A percentile compares a stretch with the other conserved stretches of the same genome.
These are phyloP conservation scores for Stenurella melanura DNA, from an alignment of 2,888 invertebrate species.

Conservation along the genomic window DNA sequence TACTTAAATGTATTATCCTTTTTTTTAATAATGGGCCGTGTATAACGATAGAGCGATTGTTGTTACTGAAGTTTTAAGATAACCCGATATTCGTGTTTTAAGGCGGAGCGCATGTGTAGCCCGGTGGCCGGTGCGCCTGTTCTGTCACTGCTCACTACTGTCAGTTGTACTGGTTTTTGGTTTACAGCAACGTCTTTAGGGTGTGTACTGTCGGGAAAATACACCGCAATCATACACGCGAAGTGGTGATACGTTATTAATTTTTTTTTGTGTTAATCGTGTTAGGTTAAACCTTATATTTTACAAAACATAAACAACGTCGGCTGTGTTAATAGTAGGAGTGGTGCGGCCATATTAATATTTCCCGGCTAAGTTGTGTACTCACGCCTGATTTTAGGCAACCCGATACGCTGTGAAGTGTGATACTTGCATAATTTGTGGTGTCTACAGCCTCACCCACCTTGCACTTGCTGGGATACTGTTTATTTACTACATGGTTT, in stretches of 20 bases:
- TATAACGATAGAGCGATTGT: constrained; percentile 1
- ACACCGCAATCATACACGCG: constrained; percentile 42
- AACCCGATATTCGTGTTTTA: constrained; percentile 28
- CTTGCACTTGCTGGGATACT: constrained; percentile 41
- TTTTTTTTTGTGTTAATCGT: constrained; percentile 31
- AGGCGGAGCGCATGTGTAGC: constrained; percentile 57
- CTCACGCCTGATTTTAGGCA: constrained; percentile 64
- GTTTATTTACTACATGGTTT: constrained; percentile 47
- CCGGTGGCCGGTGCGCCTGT: constrained; percentile 59
- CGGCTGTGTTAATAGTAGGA: constrained; percentile 45
- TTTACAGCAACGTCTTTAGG: constrained; percentile 59
- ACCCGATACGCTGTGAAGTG: constrained; percentile 59
- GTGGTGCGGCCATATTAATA: constrained; percentile 63
- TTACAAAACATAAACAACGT: constrained; percentile 41
- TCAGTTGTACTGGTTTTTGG: constrained; percentile 61
- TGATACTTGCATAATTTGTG: constrained; percentile 60
- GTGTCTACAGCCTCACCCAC: constrained; percentile 58
- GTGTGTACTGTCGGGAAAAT: constrained; percentile 57
- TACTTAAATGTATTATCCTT: no score
- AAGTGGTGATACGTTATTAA: constrained; percentile 32
- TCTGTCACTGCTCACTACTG: constrained; percentile 57
- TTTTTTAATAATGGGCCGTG: neutral
- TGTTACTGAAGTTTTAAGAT: constrained; percentile 6
- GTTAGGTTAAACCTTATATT: constrained; percentile 28
- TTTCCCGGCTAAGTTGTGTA: constrained; percentile 55